Percentiles rank a stretch among this genome's conserved stretches.
Conservation (phyloP, 2,888 invertebrate genomes). For the Bellardia bayeri region DNA sequence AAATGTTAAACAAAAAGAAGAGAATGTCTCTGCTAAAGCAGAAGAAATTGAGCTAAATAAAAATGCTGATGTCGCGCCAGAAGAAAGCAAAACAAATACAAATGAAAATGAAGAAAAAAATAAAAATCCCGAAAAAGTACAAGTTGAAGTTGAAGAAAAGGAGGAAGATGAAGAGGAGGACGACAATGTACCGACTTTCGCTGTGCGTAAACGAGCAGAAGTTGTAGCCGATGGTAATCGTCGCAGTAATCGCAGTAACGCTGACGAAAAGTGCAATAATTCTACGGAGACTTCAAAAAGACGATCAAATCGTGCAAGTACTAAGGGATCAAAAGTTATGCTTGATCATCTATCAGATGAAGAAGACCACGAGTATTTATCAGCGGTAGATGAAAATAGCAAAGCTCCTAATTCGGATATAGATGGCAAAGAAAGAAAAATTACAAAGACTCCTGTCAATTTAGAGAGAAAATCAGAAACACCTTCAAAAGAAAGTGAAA, state of each 20-base stretch:
- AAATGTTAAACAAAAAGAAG: conserved; percentile 79
- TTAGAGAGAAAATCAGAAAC: conserved; percentile 74
- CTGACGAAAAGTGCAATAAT: conserved; percentile 78
- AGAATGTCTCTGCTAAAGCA: conserved; percentile 78
- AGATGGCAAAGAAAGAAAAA: conserved; percentile 72
- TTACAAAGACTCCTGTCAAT: conserved; percentile 68
- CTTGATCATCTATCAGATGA: conserved; percentile 76
- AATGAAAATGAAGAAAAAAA: conserved; percentile 25
- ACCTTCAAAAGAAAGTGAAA: conserved; percentile 76
- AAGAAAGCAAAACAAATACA: conserved; percentile 69
- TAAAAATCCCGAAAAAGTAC: conserved; percentile 17
- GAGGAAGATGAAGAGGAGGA: conserved; percentile 77
- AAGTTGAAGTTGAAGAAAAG: conserved; percentile 1
- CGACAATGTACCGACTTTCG: conserved; percentile 82
- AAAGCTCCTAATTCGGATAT: conserved; percentile 74
- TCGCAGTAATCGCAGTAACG: conserved; percentile 80
- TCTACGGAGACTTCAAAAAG: conserved; percentile 79
- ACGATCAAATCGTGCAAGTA: conserved; percentile 80
- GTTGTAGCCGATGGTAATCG: conserved; percentile 82
- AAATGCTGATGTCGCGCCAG: conserved; percentile 63
- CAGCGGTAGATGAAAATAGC: conserved; percentile 77
- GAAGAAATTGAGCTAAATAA: conserved; percentile 77
- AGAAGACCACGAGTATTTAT: conserved; percentile 78
- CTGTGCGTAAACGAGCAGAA: conserved; percentile 86
- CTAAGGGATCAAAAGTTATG: conserved; percentile 76